A percentile compares a stretch with the other conserved stretches of the same genome.
Evolutionary conservation across 1,140 invertebrate species (phyloP).

Genomic region (Drosophila biarmipes): DNA sequence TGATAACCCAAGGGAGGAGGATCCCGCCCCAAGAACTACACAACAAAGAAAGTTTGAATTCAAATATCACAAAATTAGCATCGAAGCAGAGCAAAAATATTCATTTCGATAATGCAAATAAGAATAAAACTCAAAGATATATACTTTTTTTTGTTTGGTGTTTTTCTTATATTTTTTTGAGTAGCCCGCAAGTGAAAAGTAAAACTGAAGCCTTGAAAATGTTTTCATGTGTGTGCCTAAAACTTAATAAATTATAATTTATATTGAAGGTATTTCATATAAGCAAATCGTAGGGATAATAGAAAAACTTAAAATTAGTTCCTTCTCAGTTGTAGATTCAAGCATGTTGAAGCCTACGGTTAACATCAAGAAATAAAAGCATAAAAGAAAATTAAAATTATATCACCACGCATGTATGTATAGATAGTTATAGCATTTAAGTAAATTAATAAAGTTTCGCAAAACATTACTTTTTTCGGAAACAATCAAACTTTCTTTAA

Average conservation of each 20-base stretch:
- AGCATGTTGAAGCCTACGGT: conserved; percentile 43
- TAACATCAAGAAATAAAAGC: conserved; percentile 62
- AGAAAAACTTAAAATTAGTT: conserved; percentile 57
- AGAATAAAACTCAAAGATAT: conserved; percentile 77
- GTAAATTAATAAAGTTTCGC: conserved; percentile 41
- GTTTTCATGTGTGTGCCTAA: conserved; percentile 47
- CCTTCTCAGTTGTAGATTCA: conserved; percentile 46
- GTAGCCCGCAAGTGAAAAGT: conserved; percentile 64
- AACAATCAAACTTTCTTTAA: conserved; percentile 47
- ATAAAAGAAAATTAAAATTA: conserved; percentile 78
- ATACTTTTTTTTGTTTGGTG: conserved; percentile 53
- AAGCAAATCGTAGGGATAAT: conserved; percentile 57
- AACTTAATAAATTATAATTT: conserved; percentile 71
- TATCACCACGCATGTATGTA: conserved; percentile 78
- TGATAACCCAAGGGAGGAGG: conserved; percentile 17
- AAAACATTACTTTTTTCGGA: conserved; percentile 25
- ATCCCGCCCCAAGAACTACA: conserved; percentile 27
- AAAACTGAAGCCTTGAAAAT: conserved; percentile 53
- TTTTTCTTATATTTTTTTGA: conserved; percentile 60
- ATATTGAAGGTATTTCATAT: conserved; percentile 72
- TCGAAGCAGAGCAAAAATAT: conserved; percentile 73
- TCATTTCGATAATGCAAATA: conserved; percentile 32
- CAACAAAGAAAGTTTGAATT: conserved; percentile 56
- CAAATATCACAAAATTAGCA: conserved; percentile 83
- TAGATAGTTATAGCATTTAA: conserved; percentile 43